A percentile compares a stretch with the other conserved stretches of the same genome.
Conservation (phyloP, 2,797 vertebrate species). For the Coracias cyanogaster region DNA sequence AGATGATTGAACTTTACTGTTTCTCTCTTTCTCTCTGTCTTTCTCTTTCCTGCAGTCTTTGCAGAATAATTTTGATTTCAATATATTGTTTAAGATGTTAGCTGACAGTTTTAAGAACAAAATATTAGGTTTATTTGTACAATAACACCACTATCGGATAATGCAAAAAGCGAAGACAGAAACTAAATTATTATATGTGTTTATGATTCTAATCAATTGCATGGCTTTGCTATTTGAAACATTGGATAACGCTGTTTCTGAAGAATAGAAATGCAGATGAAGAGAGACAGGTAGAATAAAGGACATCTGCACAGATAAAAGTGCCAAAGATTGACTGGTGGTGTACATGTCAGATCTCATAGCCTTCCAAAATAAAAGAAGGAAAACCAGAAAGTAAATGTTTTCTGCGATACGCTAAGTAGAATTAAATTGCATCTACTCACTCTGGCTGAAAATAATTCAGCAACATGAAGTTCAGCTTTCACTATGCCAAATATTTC, state of each 20-base stretch:
- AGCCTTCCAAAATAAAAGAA: neutral
- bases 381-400: neutral
- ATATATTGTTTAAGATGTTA: conserved; percentile 26
- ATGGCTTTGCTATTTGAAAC: neutral
- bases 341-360: neutral
- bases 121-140: conserved; percentile 8
- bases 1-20: conserved; percentile 39
- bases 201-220: neutral
- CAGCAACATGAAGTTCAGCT: neutral
- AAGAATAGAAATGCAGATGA: neutral
- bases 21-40: conserved; percentile 35
- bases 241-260: neutral
- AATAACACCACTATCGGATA: neutral
- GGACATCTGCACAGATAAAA: neutral
- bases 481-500: neutral
- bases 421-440: neutral
- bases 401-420: neutral
- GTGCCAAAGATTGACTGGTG: neutral
- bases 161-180: neutral
- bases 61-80: conserved; percentile 27
- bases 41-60: conserved; percentile 38
- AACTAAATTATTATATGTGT: neutral
- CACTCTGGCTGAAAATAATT: neutral
- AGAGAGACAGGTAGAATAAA: conserved; percentile 21
- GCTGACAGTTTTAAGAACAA: conserved; percentile 31